phyloP scores from a whole-genome alignment of 2,797 vertebrate genomes.

The Chelon labrosus region DNA sequence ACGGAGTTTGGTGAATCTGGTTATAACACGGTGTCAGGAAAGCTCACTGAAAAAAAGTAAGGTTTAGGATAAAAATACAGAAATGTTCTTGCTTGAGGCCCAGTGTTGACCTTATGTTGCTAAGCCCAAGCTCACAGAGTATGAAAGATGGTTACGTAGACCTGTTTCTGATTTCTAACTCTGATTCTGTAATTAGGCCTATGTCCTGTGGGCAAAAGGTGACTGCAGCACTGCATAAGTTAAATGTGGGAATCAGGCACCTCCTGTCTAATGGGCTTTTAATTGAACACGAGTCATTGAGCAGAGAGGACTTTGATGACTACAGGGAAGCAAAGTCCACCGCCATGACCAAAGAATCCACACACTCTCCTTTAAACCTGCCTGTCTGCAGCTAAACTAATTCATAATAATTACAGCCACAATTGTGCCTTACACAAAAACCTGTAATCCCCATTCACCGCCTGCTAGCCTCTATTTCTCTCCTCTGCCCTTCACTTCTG shows the following conservation, averaged over 20 bases:
- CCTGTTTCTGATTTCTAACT: slow-evolving; percentile 30
- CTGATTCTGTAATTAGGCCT: slow-evolving; percentile 19
- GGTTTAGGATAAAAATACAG: background rate
- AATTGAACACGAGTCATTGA: slow-evolving; percentile 68
- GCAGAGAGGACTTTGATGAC: slow-evolving; percentile 63
- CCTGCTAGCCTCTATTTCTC: slow-evolving; percentile 44
- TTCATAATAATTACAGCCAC: slow-evolving; percentile 65
- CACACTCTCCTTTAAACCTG: slow-evolving; percentile 39
- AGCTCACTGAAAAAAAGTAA: no score
- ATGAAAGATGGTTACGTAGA: background rate
- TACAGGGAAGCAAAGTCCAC: slow-evolving; percentile 43
- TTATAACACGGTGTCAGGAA: background rate
- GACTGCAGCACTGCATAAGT: slow-evolving; percentile 39
- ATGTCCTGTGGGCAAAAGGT: slow-evolving; percentile 30
- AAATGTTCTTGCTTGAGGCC: background rate
- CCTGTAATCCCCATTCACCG: slow-evolving; percentile 58
- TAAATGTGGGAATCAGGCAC: slow-evolving; percentile 37
- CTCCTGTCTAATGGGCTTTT: slow-evolving; percentile 65
- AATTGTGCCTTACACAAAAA: slow-evolving; percentile 54
- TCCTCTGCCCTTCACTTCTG: slow-evolving; percentile 61
- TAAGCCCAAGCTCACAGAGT: background rate
- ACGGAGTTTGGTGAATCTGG: background rate
- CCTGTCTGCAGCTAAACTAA: slow-evolving; percentile 50
- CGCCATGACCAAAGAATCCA: slow-evolving; percentile 19
- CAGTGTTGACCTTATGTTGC: background rate